These are phyloP conservation scores for Monomorium pharaonis DNA, from an alignment of 1,140 invertebrate species.

Conservation along the genomic window DNA sequence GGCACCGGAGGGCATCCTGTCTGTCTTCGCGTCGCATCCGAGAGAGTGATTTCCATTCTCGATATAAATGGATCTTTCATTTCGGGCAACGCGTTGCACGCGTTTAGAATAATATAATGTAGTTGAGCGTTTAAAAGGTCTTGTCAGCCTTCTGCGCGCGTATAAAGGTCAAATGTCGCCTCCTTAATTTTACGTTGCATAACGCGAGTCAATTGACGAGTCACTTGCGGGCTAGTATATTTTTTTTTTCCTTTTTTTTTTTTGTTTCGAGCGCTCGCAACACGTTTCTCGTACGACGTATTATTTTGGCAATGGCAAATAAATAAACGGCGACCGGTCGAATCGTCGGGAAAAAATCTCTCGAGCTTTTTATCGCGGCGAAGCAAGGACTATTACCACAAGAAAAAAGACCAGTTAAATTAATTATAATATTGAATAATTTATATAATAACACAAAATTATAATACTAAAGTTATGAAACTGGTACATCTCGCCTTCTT, in stretches of 20 bases:
- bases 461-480: neutral
- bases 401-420: neutral
- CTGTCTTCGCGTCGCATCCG: neutral
- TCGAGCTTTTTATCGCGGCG: neutral
- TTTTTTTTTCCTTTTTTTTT: too few relatives aligned
- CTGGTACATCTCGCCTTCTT: neutral
- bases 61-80: neutral
- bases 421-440: neutral
- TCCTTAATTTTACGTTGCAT: neutral
- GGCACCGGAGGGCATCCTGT: neutral
- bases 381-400: neutral
- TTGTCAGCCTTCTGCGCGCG: neutral
- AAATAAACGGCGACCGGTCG: neutral
- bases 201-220: neutral
- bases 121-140: too few relatives aligned
- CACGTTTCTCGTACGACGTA: neutral
- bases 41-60: neutral
- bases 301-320: neutral
- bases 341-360: neutral
- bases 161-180: neutral
- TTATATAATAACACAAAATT: too few relatives aligned
- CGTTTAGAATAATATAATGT: neutral
- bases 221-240: neutral
- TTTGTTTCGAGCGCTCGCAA: neutral
- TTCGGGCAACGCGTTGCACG: neutral